Evolutionary conservation across 2,797 vertebrate genomes (phyloP).

Genomic region (Anomalospiza imberbis): DNA sequence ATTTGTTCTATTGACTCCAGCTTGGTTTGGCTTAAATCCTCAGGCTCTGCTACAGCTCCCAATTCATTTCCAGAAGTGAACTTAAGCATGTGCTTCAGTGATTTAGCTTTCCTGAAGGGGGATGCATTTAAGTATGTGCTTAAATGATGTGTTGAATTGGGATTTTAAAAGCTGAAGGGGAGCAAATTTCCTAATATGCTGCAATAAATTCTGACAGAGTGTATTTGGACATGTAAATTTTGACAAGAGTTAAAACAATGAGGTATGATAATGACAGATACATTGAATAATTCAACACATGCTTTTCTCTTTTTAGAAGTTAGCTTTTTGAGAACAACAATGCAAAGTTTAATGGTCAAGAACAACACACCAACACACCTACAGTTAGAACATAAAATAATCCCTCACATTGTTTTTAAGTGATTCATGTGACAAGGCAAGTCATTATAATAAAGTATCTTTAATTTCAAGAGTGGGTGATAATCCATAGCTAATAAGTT

Average conservation of each 20-base stretch:
- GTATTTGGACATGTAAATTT: not conserved
- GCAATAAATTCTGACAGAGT: not conserved
- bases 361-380: not conserved
- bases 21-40: not conserved
- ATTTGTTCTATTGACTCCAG: not conserved
- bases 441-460: not conserved
- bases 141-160: not conserved
- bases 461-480: not conserved
- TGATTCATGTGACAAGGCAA: not conserved
- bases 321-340: not conserved
- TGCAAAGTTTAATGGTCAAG: conserved; percentile 22
- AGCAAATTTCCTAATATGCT: not conserved
- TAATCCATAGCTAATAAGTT: not conserved
- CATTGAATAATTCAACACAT: not conserved
- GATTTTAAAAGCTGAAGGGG: not conserved
- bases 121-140: not conserved
- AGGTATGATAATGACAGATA: not conserved
- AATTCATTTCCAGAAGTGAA: not conserved
- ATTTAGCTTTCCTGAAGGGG: not conserved
- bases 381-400: not conserved
- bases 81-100: not conserved
- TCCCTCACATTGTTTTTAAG: not conserved
- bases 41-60: not conserved
- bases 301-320: not conserved
- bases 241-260: not conserved